A percentile compares a stretch with the other conserved stretches of the same genome.
These are phyloP conservation scores for Rallus crepitans DNA, from an alignment of 2,797 vertebrate genomes.

Conservation along the genomic window DNA sequence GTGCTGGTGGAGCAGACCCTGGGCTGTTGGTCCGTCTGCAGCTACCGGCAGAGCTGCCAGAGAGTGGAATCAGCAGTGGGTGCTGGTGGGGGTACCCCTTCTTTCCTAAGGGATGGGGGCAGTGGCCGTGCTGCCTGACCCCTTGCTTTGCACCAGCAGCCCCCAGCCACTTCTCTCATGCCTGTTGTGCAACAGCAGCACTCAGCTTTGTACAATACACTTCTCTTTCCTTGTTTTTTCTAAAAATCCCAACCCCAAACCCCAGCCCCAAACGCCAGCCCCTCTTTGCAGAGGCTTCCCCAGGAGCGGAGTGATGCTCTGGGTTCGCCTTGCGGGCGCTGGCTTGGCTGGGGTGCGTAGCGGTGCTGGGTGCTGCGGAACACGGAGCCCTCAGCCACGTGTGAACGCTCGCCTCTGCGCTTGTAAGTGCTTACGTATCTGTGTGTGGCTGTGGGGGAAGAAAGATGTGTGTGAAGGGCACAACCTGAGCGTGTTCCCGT, in stretches of 20 bases:
- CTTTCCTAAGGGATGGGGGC: fast-evolving
- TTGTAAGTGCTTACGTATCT: fast-evolving
- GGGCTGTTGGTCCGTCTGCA: no score
- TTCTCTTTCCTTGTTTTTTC: not conserved
- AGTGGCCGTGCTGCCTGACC: fast-evolving
- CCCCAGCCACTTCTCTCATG: no score
- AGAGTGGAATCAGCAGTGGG: no score
- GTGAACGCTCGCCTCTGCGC: no score
- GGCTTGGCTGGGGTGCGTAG: not conserved
- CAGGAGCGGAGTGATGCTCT: no score
- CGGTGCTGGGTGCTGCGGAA: no score
- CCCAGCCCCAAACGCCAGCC: no score
- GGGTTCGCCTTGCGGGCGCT: fast-evolving
- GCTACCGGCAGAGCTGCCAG: not conserved
- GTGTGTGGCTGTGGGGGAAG: fast-evolving
- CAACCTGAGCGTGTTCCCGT: not conserved
- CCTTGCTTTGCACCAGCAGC: not conserved
- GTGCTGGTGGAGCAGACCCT: not conserved
- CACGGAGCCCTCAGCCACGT: fast-evolving
- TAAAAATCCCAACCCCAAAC: no score
- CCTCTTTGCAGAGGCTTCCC: not conserved
- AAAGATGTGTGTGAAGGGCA: fast-evolving
- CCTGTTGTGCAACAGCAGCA: not conserved
- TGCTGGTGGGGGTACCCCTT: not conserved
- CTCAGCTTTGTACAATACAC: fast-evolving